These are phyloP conservation scores for Poecilus cupreus DNA, from an alignment of 2,888 invertebrate species.

Conservation along the genomic window DNA sequence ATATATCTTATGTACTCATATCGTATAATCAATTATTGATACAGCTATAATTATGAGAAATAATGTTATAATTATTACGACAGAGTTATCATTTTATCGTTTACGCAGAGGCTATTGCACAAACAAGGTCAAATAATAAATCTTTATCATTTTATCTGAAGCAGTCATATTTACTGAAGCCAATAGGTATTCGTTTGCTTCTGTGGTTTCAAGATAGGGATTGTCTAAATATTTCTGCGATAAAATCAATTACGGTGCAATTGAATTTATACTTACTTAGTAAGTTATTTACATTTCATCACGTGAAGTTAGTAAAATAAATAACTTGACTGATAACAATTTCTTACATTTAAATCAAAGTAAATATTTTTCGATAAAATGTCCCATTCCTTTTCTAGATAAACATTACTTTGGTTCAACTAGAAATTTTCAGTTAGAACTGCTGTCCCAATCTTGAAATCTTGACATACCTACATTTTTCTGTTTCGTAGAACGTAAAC, in stretches of 20 bases:
- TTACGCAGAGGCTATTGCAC: neutral
- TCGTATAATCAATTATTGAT: neutral
- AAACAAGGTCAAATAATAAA: conserved; percentile 1
- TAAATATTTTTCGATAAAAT: neutral
- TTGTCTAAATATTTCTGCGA: neutral
- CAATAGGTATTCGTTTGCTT: neutral
- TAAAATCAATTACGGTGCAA: conserved; percentile 9
- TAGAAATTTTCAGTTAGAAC: conserved; percentile 29
- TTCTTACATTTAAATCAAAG: conserved; percentile 5
- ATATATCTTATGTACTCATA: neutral
- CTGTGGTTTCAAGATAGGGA: neutral
- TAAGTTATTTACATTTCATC: neutral
- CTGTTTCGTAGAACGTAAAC: neutral
- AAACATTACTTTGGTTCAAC: neutral
- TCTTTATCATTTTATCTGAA: neutral
- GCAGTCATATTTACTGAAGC: neutral
- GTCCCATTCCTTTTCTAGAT: neutral
- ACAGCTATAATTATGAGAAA: neutral
- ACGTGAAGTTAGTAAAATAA: neutral
- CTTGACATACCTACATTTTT: neutral
- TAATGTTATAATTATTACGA: neutral
- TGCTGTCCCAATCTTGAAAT: too few species aligned
- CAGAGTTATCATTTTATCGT: neutral
- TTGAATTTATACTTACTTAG: neutral
- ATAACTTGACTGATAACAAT: conserved; percentile 24